phyloP scores from a whole-genome alignment of 1,140 invertebrate genomes.

The Drosophila rufa region DNA sequence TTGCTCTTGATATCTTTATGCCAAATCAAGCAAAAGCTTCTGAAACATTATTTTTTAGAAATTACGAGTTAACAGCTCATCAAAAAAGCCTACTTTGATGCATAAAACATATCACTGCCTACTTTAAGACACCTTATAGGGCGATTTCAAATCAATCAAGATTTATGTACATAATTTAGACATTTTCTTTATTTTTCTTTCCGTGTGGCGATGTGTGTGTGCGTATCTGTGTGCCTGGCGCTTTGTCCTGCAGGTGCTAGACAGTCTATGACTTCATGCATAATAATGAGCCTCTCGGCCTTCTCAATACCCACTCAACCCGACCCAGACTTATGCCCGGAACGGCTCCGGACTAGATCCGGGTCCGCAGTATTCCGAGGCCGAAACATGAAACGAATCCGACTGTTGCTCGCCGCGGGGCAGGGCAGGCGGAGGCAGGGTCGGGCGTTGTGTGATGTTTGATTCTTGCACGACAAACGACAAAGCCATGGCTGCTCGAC shows the following conservation, averaged over 20 bases:
- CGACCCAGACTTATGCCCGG: slow-evolving; percentile 1
- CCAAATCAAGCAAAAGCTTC: no score
- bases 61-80: background rate
- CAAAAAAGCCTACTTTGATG: background rate
- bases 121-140: background rate
- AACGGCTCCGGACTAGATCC: background rate
- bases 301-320: slow-evolving; percentile 41
- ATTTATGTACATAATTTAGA: slow-evolving; percentile 8
- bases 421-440: background rate
- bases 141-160: slow-evolving; percentile 4
- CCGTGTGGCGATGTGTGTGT: slow-evolving; percentile 4
- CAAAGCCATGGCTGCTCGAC: slow-evolving; percentile 23
- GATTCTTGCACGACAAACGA: slow-evolving; percentile 42
- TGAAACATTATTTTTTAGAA: background rate
- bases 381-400: slow-evolving; percentile 20
- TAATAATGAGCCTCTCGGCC: slow-evolving; percentile 68
- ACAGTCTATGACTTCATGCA: slow-evolving; percentile 79
- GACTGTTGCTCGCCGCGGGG: slow-evolving; percentile 40
- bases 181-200: background rate
- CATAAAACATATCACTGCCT: slow-evolving; percentile 7
- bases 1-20: no score
- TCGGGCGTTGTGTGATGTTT: slow-evolving; percentile 41
- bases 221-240: slow-evolving; percentile 33
- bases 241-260: slow-evolving; percentile 80
- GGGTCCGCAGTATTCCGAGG: background rate